phyloP scores from a whole-genome alignment of 1,140 invertebrate genomes.

The Orchestia grillus region DNA sequence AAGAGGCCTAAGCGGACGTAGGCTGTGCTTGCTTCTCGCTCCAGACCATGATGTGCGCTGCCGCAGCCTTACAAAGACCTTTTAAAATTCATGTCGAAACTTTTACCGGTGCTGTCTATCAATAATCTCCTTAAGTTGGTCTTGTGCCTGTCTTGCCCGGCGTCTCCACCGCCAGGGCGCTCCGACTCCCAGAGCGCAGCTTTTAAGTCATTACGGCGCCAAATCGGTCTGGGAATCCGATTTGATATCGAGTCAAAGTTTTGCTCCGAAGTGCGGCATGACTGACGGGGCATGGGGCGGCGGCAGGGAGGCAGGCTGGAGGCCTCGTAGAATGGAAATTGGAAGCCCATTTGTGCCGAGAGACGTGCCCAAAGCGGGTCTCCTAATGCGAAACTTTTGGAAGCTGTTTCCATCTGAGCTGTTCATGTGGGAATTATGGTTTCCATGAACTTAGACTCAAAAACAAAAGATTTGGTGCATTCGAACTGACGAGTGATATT shows the following conservation, averaged over 20 bases:
- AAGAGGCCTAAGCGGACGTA: background rate
- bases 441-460: background rate
- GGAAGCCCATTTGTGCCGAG: background rate
- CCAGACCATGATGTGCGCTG: background rate
- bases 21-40: background rate
- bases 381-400: background rate
- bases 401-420: background rate
- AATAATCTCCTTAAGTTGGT: conserved; percentile 51
- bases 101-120: conserved; percentile 44
- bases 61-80: background rate
- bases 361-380: background rate
- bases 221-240: conserved; percentile 34
- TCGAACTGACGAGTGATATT: background rate
- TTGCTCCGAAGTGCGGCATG: background rate
- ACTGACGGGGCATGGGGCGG: background rate
- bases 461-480: background rate
- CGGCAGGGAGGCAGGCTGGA: background rate
- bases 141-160: background rate
- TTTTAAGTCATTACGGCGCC: conserved; percentile 39
- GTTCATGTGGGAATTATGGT: background rate
- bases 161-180: background rate
- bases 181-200: background rate
- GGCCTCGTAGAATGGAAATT: background rate
- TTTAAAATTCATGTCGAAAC: conserved; percentile 44
- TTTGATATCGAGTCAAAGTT: conserved; percentile 44